Conservation (phyloP, 2,113 vertebrate genomes). For the Carollia perspicillata region DNA sequence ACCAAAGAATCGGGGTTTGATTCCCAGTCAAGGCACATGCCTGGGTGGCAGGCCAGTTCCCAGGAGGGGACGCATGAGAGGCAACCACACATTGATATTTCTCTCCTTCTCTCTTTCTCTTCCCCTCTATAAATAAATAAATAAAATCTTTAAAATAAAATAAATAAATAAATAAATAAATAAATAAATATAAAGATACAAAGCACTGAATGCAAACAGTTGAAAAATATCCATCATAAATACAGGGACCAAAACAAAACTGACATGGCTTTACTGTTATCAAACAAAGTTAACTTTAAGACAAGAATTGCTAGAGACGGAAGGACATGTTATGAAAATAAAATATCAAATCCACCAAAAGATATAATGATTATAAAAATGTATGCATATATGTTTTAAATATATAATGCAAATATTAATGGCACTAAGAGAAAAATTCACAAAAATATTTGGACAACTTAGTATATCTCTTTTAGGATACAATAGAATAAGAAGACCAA, state of each 20-base stretch:
- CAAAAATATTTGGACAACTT: constrained; percentile 14
- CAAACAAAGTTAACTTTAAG: not conserved
- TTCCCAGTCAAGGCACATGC: too few relatives aligned
- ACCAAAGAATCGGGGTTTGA: too few relatives aligned
- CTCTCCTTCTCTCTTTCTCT: too few relatives aligned
- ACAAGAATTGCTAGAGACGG: not conserved
- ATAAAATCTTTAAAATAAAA: too few relatives aligned
- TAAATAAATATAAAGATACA: not conserved
- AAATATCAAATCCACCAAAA: not conserved
- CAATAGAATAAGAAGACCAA: not conserved
- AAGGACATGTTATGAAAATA: not conserved
- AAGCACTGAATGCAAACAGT: not conserved
- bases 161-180: too few relatives aligned
- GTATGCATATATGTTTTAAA: not conserved
- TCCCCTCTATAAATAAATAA: too few relatives aligned
- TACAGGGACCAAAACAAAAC: not conserved
- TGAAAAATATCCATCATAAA: not conserved
- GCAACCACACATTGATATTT: too few relatives aligned
- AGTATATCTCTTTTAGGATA: not conserved
- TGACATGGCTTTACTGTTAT: not conserved
- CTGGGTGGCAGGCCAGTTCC: too few relatives aligned
- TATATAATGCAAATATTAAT: not conserved
- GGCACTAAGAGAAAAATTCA: not conserved
- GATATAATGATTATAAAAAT: not conserved
- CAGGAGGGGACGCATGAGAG: too few relatives aligned